Evolutionary conservation across 1,140 invertebrate species (phyloP).

Genomic region (Tetraneura akinire): DNA sequence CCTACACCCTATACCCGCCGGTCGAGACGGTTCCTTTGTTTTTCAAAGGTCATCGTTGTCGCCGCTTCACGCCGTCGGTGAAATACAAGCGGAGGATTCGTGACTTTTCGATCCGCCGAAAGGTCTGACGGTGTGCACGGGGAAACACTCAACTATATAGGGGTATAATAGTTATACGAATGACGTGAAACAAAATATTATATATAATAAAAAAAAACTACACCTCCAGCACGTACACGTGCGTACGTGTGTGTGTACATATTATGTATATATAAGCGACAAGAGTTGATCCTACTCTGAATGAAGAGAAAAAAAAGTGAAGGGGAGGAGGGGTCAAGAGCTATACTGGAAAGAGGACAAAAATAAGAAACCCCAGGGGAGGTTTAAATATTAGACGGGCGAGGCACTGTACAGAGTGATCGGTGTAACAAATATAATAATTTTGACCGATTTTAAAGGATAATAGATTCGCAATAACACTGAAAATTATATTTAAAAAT

Average conservation of each 20-base stretch:
- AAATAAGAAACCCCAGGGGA: not conserved
- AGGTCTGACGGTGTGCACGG: conserved; percentile 10
- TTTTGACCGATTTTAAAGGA: too few relatives aligned
- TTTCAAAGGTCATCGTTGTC: conserved; percentile 37
- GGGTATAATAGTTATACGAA: not conserved
- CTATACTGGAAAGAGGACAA: conserved; percentile 12
- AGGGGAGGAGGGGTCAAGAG: too few relatives aligned
- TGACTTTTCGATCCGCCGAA: conserved; percentile 47
- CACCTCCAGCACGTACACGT: not conserved
- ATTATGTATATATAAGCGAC: not conserved
- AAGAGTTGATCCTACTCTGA: not conserved
- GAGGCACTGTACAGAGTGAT: not conserved
- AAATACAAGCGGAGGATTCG: not conserved
- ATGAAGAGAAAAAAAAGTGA: too few relatives aligned
- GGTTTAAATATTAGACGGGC: not conserved
- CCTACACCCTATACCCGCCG: too few relatives aligned
- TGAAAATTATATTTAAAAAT: too few relatives aligned
- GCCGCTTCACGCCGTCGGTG: not conserved
- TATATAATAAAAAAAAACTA: conserved; percentile 7
- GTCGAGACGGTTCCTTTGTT: conserved; percentile 22
- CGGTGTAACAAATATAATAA: not conserved
- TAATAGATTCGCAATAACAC: too few relatives aligned
- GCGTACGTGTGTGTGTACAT: not conserved
- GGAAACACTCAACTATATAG: conserved; percentile 15
- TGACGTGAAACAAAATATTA: not conserved